Evolutionary conservation across 1,140 invertebrate genomes (phyloP).

Genomic region (Cydia fagiglandana): DNA sequence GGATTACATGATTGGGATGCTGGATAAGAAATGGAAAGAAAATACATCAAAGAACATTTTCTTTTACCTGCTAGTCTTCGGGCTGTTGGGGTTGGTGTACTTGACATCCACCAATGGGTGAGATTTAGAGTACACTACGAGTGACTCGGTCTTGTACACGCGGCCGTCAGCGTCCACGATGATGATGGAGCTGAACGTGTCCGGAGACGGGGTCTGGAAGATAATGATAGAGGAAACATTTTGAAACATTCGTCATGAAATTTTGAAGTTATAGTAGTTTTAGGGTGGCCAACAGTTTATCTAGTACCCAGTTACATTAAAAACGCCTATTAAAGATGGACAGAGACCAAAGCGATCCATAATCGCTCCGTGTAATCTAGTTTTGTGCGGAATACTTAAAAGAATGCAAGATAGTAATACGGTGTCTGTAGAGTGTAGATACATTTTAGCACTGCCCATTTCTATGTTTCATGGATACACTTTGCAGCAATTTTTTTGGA

Average conservation of each 20-base stretch:
- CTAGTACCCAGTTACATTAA: too few species aligned
- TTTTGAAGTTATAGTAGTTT: too few species aligned
- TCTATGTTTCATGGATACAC: too few species aligned
- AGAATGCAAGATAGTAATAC: too few species aligned
- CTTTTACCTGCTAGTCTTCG: slow-evolving; percentile 56
- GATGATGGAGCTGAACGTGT: slow-evolving; percentile 69
- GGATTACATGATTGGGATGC: background rate
- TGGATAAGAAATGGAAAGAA: background rate
- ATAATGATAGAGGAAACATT: slow-evolving; percentile 28
- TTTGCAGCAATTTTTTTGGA: too few species aligned
- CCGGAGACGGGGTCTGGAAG: slow-evolving; percentile 70
- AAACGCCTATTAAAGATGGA: too few species aligned
- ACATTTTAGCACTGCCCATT: too few species aligned
- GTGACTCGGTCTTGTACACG: slow-evolving; percentile 75
- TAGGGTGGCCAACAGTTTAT: too few species aligned
- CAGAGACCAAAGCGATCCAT: too few species aligned
- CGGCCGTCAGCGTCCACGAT: slow-evolving; percentile 72
- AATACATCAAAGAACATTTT: background rate
- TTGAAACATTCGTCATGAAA: background rate
- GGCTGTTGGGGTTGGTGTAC: slow-evolving; percentile 57
- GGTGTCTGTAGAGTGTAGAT: too few species aligned
- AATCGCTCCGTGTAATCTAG: too few species aligned
- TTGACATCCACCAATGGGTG: slow-evolving; percentile 73
- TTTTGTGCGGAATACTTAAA: too few species aligned
- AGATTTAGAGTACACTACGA: slow-evolving; percentile 67